These are phyloP conservation scores for Alectoris magna DNA, from an alignment of 2,797 vertebrate genomes.

Conservation along the genomic window DNA sequence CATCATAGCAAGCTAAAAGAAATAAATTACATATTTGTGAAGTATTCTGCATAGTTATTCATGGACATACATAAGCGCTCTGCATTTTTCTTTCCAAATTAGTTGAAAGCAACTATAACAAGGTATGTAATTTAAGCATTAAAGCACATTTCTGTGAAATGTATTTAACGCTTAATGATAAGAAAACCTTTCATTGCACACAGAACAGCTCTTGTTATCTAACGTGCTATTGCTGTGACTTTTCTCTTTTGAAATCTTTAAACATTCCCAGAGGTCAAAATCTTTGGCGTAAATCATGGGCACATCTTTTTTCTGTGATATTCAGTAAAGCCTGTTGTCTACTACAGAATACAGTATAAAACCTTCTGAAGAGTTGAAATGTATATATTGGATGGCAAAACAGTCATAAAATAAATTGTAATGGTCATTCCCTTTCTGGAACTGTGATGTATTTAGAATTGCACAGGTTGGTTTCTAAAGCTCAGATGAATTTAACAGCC, in stretches of 20 bases:
- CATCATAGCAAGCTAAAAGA: neutral
- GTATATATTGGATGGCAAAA: constrained; percentile 2
- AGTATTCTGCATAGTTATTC: neutral
- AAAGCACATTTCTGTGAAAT: neutral
- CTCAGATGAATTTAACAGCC: neutral
- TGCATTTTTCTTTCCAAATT: neutral
- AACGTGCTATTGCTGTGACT: neutral
- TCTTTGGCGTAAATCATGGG: neutral
- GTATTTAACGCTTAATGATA: neutral
- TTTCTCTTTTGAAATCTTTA: neutral
- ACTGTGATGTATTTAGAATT: neutral
- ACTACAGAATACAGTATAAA: neutral
- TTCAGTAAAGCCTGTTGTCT: neutral
- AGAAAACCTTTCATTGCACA: neutral
- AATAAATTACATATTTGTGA: neutral
- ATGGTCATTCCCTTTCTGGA: neutral
- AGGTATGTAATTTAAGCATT: neutral
- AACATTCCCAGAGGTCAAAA: neutral
- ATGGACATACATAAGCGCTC: neutral
- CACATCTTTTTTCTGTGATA: neutral
- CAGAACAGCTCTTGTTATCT: neutral
- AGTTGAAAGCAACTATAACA: neutral
- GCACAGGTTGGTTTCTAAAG: neutral
- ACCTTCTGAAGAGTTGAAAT: neutral
- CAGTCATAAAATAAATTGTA: neutral